A percentile compares a stretch with the other conserved stretches of the same genome.
Evolutionary conservation across 2,797 vertebrate species (phyloP).

Genomic region (Onychomys torridus): DNA sequence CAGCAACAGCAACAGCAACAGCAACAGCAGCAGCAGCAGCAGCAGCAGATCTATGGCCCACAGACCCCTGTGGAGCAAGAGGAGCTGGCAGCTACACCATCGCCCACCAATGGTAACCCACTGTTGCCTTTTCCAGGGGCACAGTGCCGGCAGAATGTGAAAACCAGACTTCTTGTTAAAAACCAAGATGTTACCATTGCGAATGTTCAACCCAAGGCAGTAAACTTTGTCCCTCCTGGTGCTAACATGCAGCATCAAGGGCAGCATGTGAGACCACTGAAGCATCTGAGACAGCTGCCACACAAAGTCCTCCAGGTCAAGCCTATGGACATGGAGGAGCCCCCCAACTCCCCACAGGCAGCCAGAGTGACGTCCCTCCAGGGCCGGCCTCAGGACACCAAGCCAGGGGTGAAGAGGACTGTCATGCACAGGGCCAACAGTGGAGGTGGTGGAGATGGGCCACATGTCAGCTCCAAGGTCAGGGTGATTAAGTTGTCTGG

Average conservation of each 20-base stretch:
- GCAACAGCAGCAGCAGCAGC: neutral
- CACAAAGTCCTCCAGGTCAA: slow-evolving; percentile 83
- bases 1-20: neutral
- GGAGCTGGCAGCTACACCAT: slow-evolving; percentile 82
- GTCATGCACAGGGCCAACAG: slow-evolving; percentile 96
- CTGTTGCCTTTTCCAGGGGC: slow-evolving; percentile 87
- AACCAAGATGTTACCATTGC: slow-evolving; percentile 81
- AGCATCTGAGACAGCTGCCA: slow-evolving; percentile 82
- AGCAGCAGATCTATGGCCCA: slow-evolving; percentile 64
- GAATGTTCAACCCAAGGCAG: slow-evolving; percentile 78
- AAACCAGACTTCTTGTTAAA: slow-evolving; percentile 88
- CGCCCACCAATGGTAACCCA: slow-evolving; percentile 85
- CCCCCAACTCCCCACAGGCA: slow-evolving; percentile 77
- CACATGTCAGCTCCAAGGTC: slow-evolving; percentile 95
- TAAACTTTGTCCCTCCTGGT: slow-evolving; percentile 81
- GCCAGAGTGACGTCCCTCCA: slow-evolving; percentile 81
- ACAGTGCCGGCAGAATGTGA: slow-evolving; percentile 87
- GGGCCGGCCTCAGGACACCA: slow-evolving; percentile 86
- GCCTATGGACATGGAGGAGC: slow-evolving; percentile 70
- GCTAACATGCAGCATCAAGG: slow-evolving; percentile 84
- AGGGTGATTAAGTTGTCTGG: slow-evolving; percentile 95
- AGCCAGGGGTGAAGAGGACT: slow-evolving; percentile 94
- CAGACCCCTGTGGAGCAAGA: slow-evolving; percentile 82
- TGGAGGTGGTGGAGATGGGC: slow-evolving; percentile 86
- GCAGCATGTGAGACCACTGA: slow-evolving; percentile 87